These are phyloP conservation scores for Petrocephalus zakoni DNA, from an alignment of 2,113 vertebrate genomes.

Conservation along the genomic window DNA sequence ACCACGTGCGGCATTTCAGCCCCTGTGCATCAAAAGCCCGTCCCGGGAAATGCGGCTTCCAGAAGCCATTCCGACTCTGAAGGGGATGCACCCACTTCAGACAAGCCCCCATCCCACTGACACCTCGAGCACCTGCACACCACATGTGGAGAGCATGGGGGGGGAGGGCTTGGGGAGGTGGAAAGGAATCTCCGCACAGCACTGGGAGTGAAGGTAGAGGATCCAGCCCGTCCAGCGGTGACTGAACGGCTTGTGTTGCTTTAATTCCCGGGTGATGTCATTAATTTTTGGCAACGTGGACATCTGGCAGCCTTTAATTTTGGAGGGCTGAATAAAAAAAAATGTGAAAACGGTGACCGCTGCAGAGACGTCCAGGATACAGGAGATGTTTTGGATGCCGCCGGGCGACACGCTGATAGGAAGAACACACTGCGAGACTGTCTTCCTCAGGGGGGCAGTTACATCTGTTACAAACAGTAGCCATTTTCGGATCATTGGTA, in stretches of 20 bases:
- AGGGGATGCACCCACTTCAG: background rate
- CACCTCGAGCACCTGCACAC: background rate
- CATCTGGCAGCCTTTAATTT: conserved; percentile 49
- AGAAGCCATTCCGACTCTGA: background rate
- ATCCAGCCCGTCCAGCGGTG: background rate
- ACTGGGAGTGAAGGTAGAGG: background rate
- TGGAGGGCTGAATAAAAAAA: background rate
- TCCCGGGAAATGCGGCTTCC: background rate
- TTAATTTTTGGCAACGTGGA: conserved; percentile 52
- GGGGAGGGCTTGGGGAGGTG: background rate
- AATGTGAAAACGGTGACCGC: background rate
- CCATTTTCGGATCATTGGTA: background rate
- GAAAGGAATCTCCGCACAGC: background rate
- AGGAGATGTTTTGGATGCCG: background rate
- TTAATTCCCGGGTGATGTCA: conserved; percentile 61
- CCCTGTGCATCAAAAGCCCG: background rate
- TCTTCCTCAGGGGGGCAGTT: background rate
- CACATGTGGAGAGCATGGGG: background rate
- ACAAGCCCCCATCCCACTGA: background rate
- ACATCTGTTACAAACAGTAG: background rate
- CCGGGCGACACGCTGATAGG: background rate
- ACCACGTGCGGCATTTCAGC: background rate
- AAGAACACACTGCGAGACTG: background rate
- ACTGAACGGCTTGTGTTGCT: conserved; percentile 28
- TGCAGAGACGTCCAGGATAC: background rate